Evolutionary conservation across 2,888 invertebrate genomes (phyloP).

Genomic region (Willowsia nigromaculata): DNA sequence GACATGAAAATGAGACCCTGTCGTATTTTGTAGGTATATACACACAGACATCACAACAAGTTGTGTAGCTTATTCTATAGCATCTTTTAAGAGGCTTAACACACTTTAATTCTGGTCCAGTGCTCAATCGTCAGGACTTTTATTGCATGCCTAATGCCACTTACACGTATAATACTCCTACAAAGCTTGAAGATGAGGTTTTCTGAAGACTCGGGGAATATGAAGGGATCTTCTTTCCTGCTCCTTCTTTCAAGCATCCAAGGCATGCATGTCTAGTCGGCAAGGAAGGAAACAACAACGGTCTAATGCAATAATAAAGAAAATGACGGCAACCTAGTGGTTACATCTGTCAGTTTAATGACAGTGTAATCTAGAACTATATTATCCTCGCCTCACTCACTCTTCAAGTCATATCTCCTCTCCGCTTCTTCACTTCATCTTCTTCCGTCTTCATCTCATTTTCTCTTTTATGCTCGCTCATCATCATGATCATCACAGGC

Average conservation of each 20-base stretch:
- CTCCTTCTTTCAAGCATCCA: not conserved
- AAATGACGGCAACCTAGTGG: slow-evolving; percentile 57
- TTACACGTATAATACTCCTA: not conserved
- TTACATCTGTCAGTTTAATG: slow-evolving; percentile 73
- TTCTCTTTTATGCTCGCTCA: slow-evolving; percentile 46
- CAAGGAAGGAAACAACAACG: slow-evolving; percentile 30
- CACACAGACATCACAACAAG: slow-evolving; percentile 17
- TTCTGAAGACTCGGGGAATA: not conserved
- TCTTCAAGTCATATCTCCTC: slow-evolving; percentile 57
- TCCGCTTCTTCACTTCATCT: slow-evolving; percentile 52
- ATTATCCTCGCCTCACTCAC: slow-evolving; percentile 61
- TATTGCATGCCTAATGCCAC: slow-evolving; percentile 2
- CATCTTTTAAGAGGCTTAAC: slow-evolving; percentile 37
- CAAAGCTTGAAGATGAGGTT: slow-evolving; percentile 7
- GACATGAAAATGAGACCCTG: slow-evolving; percentile 29
- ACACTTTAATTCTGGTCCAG: slow-evolving; percentile 34
- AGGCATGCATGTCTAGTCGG: slow-evolving; percentile 14
- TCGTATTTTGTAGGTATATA: slow-evolving; percentile 12
- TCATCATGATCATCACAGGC: slow-evolving; percentile 48
- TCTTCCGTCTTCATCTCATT: slow-evolving; percentile 50
- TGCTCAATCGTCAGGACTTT: slow-evolving; percentile 18
- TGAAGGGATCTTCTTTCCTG: slow-evolving; percentile 21
- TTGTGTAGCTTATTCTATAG: not conserved
- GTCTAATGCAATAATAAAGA: slow-evolving; percentile 48
- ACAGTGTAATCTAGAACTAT: slow-evolving; percentile 70